Conservation (phyloP, 2,888 invertebrate species). For the Seira sanloemensis region DNA sequence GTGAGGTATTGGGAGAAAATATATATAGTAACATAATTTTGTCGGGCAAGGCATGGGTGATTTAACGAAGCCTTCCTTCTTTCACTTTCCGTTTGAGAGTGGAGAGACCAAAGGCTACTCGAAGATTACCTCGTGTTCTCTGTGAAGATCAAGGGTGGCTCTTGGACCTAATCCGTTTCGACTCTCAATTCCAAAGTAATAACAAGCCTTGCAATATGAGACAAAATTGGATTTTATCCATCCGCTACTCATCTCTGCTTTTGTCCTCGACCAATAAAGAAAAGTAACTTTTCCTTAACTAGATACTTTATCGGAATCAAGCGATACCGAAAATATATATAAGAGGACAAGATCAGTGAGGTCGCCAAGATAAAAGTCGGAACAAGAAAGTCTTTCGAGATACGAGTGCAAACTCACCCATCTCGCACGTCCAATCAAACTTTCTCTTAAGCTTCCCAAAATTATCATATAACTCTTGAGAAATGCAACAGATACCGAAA, state of each 20-base stretch:
- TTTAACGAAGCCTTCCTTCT: not conserved
- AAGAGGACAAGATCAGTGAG: no score
- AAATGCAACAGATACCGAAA: no score
- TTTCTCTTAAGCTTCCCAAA: no score
- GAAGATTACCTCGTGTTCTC: not conserved
- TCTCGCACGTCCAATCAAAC: not conserved
- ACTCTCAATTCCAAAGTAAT: not conserved
- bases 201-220: conserved; percentile 30
- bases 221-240: conserved; percentile 58
- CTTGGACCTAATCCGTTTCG: not conserved
- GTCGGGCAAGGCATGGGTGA: not conserved
- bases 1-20: not conserved
- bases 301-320: not conserved
- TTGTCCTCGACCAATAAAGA: conserved; percentile 16
- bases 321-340: no score
- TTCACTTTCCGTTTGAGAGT: no score
- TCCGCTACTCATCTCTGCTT: conserved; percentile 46
- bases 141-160: not conserved
- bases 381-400: no score
- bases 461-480: no score
- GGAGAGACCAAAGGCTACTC: not conserved
- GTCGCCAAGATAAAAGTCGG: no score
- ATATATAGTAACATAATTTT: not conserved
- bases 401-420: no score
- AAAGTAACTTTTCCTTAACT: not conserved